A percentile compares a stretch with the other conserved stretches of the same genome.
Evolutionary conservation across 1,140 invertebrate species (phyloP).

Genomic region (Episyrphus balteatus): DNA sequence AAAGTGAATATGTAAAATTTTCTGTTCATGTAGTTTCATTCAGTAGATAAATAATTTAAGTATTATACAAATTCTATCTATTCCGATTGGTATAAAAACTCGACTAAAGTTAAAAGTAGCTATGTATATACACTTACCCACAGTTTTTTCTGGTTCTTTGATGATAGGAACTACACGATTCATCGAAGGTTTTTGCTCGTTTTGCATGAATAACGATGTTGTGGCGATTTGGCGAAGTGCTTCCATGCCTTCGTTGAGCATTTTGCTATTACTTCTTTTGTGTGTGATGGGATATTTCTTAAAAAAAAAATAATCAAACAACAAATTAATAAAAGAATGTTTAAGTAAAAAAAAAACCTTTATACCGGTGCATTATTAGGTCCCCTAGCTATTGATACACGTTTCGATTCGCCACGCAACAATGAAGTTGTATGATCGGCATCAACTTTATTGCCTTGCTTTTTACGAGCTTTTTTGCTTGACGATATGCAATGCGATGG

Average conservation of each 20-base stretch:
- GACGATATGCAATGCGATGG: constrained; percentile 42
- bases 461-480: constrained; percentile 31
- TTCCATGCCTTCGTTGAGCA: constrained; percentile 37
- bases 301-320: background rate
- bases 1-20: too few relatives aligned
- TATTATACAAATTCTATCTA: too few relatives aligned
- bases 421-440: constrained; percentile 35
- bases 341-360: background rate
- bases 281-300: constrained; percentile 29
- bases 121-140: constrained; percentile 11
- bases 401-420: constrained; percentile 30
- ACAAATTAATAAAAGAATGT: background rate
- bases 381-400: constrained; percentile 31
- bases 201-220: constrained; percentile 36
- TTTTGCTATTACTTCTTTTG: constrained; percentile 33
- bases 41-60: too few relatives aligned
- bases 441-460: constrained; percentile 35
- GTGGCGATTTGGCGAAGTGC: constrained; percentile 35
- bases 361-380: constrained; percentile 20
- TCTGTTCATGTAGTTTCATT: too few relatives aligned
- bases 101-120: background rate
- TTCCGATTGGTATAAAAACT: too few relatives aligned
- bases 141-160: constrained; percentile 26
- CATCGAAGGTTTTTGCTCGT: constrained; percentile 27
- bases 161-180: constrained; percentile 35